Evolutionary conservation across 2,113 vertebrate species (phyloP).

Genomic region (Cyprinodon tularosa): DNA sequence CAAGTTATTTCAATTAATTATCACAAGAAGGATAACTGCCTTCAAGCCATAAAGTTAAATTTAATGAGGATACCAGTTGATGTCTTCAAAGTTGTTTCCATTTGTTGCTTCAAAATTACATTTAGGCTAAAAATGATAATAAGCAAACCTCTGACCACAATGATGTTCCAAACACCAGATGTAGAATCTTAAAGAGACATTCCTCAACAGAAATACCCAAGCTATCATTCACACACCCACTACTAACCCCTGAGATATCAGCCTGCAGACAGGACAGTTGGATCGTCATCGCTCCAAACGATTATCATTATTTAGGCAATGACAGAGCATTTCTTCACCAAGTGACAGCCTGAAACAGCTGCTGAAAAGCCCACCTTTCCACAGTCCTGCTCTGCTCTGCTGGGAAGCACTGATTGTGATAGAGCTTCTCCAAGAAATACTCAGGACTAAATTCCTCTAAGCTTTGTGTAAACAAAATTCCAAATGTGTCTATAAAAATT

Average conservation of each 20-base stretch:
- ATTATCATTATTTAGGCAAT: conserved; percentile 71
- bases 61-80: neutral
- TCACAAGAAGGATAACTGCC: too few species aligned
- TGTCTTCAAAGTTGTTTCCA: too few species aligned
- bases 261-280: conserved; percentile 54
- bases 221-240: neutral
- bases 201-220: neutral
- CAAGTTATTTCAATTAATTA: too few species aligned
- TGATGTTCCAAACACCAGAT: neutral
- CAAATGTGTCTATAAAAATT: conserved; percentile 11
- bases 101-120: neutral
- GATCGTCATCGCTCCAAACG: conserved; percentile 52
- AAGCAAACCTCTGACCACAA: neutral
- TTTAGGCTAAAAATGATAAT: neutral
- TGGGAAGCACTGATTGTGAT: conserved; percentile 29
- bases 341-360: conserved; percentile 68
- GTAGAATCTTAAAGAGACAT: neutral
- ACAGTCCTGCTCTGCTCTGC: conserved; percentile 19
- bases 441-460: conserved; percentile 32
- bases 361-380: conserved; percentile 62
- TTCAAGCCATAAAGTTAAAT: neutral
- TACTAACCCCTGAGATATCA: conserved; percentile 50
- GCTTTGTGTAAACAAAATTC: conserved; percentile 18
- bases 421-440: conserved; percentile 20
- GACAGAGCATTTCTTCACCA: conserved; percentile 74